phyloP scores from a whole-genome alignment of 2,888 invertebrate genomes.

The Drosophila flavopinicola region DNA sequence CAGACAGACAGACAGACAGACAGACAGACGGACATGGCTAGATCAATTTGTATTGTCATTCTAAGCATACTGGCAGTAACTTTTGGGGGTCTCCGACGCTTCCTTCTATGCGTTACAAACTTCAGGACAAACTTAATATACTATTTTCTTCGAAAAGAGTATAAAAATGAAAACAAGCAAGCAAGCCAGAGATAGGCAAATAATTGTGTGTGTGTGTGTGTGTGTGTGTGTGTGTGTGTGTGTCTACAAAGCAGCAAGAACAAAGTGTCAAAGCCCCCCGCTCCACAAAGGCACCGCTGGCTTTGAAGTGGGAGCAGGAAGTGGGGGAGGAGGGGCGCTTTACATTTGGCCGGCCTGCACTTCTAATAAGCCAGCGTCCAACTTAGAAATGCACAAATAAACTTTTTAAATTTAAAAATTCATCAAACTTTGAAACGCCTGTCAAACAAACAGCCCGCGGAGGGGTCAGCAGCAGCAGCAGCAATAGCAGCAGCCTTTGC shows the following conservation, averaged over 20 bases:
- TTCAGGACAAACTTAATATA: too few species aligned
- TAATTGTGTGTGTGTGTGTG: too few species aligned
- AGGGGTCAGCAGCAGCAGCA: constrained; percentile 52
- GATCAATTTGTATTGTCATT: too few species aligned
- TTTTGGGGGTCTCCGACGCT: too few species aligned
- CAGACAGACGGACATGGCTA: too few species aligned
- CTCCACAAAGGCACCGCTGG: constrained; percentile 24
- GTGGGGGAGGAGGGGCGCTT: neutral
- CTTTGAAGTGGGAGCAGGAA: constrained; percentile 59
- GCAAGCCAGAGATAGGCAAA: constrained; percentile 22
- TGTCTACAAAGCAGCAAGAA: constrained; percentile 19
- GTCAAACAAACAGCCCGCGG: constrained; percentile 65
- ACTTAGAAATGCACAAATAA: constrained; percentile 78
- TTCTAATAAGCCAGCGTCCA: constrained; percentile 70
- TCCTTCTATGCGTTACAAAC: too few species aligned
- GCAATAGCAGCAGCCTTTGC: constrained; percentile 21
- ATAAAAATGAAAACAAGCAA: constrained; percentile 38
- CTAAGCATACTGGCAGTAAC: too few species aligned
- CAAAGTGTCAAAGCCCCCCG: constrained; percentile 52
- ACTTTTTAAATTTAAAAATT: constrained; percentile 80
- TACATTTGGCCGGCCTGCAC: constrained; percentile 50
- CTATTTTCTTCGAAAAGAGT: too few species aligned
- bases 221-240: too few species aligned
- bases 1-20: too few species aligned
- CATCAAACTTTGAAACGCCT: constrained; percentile 74